A percentile compares a stretch with the other conserved stretches of the same genome.
These are phyloP conservation scores for Lithophane leautieri DNA, from an alignment of 2,888 invertebrate genomes.

Conservation along the genomic window DNA sequence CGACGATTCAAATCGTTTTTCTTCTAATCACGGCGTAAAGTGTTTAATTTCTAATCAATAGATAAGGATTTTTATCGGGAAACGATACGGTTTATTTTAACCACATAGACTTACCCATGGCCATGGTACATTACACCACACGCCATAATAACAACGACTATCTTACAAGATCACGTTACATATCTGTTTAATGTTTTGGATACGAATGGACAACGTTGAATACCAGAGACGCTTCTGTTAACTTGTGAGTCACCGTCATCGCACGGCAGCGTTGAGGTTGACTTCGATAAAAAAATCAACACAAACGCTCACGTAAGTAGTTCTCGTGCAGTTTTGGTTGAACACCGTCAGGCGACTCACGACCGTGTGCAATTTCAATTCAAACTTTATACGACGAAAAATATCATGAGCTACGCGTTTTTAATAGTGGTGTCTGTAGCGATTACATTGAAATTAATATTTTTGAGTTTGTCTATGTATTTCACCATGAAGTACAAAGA, in stretches of 20 bases:
- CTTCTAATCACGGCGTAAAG: slow-evolving; percentile 22
- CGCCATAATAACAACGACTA: not conserved
- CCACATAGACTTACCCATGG: slow-evolving; percentile 8
- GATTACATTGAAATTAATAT: slow-evolving; percentile 83
- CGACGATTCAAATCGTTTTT: slow-evolving; percentile 31
- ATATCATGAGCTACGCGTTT: slow-evolving; percentile 80
- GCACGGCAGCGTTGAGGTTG: slow-evolving; percentile 69
- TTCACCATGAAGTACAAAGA: slow-evolving; percentile 78
- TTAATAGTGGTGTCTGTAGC: slow-evolving; percentile 86
- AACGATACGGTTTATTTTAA: slow-evolving; percentile 19
- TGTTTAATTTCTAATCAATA: slow-evolving; percentile 40
- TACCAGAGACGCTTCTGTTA: slow-evolving; percentile 69
- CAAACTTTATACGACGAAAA: slow-evolving; percentile 25
- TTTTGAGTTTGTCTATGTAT: slow-evolving; percentile 85
- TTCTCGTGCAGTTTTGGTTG: slow-evolving; percentile 78
- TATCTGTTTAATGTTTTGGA: slow-evolving; percentile 33
- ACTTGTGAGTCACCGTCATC: slow-evolving; percentile 62
- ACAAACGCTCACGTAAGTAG: slow-evolving; percentile 71
- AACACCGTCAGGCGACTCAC: slow-evolving; percentile 69
- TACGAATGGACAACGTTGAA: slow-evolving; percentile 31
- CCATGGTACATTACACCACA: slow-evolving; percentile 1
- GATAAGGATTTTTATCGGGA: slow-evolving; percentile 47
- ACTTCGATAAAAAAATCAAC: slow-evolving; percentile 82
- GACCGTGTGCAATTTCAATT: slow-evolving; percentile 50
- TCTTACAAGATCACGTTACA: slow-evolving; percentile 10